These are phyloP conservation scores for Cichlasoma orientale DNA, from an alignment of 2,797 vertebrate species.

Conservation along the genomic window DNA sequence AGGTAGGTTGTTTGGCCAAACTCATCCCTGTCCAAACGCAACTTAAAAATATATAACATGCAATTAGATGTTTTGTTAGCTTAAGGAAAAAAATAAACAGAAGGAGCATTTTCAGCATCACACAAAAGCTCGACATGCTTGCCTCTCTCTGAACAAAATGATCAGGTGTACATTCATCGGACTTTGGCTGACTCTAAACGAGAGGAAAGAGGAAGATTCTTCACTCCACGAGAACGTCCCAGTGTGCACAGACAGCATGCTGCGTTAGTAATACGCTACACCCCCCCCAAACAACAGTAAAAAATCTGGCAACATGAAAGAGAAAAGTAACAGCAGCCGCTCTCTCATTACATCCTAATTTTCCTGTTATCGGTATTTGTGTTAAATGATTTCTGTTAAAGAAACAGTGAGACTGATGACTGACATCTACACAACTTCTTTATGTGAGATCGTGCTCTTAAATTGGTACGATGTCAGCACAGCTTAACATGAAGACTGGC, in stretches of 20 bases:
- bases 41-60: slow-evolving; percentile 60
- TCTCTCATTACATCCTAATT: too few relatives aligned
- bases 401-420: too few relatives aligned
- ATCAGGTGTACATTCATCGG: slow-evolving; percentile 78
- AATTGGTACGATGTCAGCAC: too few relatives aligned
- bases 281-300: neutral
- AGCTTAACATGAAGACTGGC: too few relatives aligned
- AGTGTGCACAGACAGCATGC: slow-evolving; percentile 41
- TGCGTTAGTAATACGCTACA: slow-evolving; percentile 23
- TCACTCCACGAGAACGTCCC: slow-evolving; percentile 24
- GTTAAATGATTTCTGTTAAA: too few relatives aligned
- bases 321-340: slow-evolving; percentile 32
- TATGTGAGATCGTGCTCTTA: too few relatives aligned
- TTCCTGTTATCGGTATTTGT: neutral
- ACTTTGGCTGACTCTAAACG: slow-evolving; percentile 74
- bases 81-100: slow-evolving; percentile 17
- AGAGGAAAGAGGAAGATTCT: slow-evolving; percentile 62
- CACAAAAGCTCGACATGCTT: slow-evolving; percentile 72
- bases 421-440: too few relatives aligned
- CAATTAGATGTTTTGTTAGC: slow-evolving; percentile 63
- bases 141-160: slow-evolving; percentile 80
- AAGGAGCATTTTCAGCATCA: slow-evolving; percentile 46
- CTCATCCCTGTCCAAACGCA: slow-evolving; percentile 25
- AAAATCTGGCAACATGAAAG: neutral
- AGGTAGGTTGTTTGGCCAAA: slow-evolving; percentile 10